Evolutionary conservation across 2,797 vertebrate genomes (phyloP).

Genomic region (Mus spretus): DNA sequence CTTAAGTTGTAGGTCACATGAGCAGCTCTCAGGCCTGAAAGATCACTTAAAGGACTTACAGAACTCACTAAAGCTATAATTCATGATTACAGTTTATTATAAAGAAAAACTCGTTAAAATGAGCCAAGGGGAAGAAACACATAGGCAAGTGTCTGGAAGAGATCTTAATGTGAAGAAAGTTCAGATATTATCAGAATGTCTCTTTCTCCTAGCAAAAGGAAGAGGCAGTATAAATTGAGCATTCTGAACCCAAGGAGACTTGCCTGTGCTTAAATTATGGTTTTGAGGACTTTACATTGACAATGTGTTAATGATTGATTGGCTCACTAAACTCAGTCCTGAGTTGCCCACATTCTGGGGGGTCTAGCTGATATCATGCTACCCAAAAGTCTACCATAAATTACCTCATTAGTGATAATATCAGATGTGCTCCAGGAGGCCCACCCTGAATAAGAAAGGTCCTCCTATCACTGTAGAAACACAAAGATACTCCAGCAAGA

Average conservation of each 20-base stretch:
- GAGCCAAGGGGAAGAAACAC: background rate
- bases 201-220: no score
- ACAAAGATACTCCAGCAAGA: background rate
- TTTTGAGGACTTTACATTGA: background rate
- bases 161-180: background rate
- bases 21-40: background rate
- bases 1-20: background rate
- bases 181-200: background rate
- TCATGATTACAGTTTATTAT: background rate
- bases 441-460: background rate
- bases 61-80: background rate
- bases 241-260: background rate
- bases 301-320: background rate
- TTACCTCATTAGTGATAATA: background rate
- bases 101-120: background rate
- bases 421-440: background rate
- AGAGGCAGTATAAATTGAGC: background rate
- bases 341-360: background rate
- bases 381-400: background rate
- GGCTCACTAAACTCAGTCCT: background rate
- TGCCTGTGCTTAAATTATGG: background rate
- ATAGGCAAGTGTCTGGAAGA: background rate
- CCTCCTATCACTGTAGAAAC: background rate
- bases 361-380: background rate
- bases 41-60: background rate